Evolutionary conservation across 2,113 vertebrate species (phyloP).

Genomic region (Daubentonia madagascariensis): DNA sequence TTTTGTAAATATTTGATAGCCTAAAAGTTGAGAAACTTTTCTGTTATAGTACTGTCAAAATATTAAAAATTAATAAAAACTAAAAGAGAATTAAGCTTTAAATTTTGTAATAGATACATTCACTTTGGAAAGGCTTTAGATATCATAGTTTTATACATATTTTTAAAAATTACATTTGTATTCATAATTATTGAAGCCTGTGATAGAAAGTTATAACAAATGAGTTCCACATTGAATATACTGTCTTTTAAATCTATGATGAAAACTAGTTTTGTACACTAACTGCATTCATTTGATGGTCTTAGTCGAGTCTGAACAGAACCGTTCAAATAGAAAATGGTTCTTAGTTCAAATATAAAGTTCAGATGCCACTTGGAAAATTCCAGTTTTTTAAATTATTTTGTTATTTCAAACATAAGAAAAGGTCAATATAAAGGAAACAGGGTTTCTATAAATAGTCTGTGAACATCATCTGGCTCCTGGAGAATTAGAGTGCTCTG

Average conservation of each 20-base stretch:
- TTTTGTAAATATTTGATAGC: conserved; percentile 11
- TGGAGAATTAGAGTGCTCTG: neutral
- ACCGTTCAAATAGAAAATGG: neutral
- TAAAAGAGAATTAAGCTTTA: neutral
- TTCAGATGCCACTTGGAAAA: neutral
- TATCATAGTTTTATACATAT: neutral
- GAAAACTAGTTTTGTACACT: neutral
- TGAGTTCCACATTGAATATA: neutral
- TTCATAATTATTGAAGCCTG: neutral
- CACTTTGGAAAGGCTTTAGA: conserved; percentile 22
- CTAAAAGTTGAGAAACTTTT: neutral
- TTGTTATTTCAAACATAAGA: no score
- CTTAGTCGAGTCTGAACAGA: neutral
- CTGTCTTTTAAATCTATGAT: neutral
- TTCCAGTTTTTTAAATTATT: no score
- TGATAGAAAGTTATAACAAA: neutral
- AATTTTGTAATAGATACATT: neutral
- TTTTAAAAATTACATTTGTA: conserved; percentile 18
- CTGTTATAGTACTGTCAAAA: neutral
- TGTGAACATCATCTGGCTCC: neutral
- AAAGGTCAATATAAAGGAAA: conserved; percentile 8
- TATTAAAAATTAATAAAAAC: conserved; percentile 4
- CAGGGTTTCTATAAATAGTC: neutral
- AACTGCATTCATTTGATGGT: conserved; percentile 24
- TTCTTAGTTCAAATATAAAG: conserved; percentile 4